phyloP scores from a whole-genome alignment of 2,888 invertebrate genomes.

The Lydus trimaculatus region DNA sequence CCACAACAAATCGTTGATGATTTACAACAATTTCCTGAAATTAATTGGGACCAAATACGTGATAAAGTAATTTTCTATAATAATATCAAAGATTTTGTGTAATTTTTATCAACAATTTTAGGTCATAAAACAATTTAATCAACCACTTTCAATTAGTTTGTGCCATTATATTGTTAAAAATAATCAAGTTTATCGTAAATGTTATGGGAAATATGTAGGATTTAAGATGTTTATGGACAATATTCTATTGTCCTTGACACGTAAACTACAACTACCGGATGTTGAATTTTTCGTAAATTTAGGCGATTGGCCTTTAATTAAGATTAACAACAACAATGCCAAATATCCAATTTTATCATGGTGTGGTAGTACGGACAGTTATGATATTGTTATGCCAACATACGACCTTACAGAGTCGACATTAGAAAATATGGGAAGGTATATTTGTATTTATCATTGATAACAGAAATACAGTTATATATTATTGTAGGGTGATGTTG shows the following conservation, averaged over 20 bases:
- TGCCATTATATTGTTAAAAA: slow-evolving; percentile 88
- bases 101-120: slow-evolving; percentile 28
- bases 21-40: slow-evolving; percentile 69
- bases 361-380: slow-evolving; percentile 88
- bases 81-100: background rate
- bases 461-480: background rate
- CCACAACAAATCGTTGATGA: slow-evolving; percentile 78
- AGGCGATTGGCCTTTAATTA: slow-evolving; percentile 93
- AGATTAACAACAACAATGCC: slow-evolving; percentile 56
- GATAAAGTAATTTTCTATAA: slow-evolving; percentile 41
- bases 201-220: slow-evolving; percentile 93
- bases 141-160: slow-evolving; percentile 82
- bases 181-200: slow-evolving; percentile 84
- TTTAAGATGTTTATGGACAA: slow-evolving; percentile 96
- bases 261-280: slow-evolving; percentile 85
- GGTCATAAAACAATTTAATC: slow-evolving; percentile 72
- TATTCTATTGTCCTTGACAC: slow-evolving; percentile 78
- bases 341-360: slow-evolving; percentile 90
- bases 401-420: slow-evolving; percentile 94
- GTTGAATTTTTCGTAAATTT: slow-evolving; percentile 91
- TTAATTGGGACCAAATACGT: slow-evolving; percentile 76
- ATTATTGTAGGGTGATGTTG: slow-evolving; percentile 71
- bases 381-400: slow-evolving; percentile 93
- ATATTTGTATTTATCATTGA: slow-evolving; percentile 23
- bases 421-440: slow-evolving; percentile 93